Percentiles rank a stretch among this genome's conserved stretches.
These are phyloP conservation scores for Trididemnum clinides DNA, from an alignment of 23 tunicate species.

Conservation along the genomic window DNA sequence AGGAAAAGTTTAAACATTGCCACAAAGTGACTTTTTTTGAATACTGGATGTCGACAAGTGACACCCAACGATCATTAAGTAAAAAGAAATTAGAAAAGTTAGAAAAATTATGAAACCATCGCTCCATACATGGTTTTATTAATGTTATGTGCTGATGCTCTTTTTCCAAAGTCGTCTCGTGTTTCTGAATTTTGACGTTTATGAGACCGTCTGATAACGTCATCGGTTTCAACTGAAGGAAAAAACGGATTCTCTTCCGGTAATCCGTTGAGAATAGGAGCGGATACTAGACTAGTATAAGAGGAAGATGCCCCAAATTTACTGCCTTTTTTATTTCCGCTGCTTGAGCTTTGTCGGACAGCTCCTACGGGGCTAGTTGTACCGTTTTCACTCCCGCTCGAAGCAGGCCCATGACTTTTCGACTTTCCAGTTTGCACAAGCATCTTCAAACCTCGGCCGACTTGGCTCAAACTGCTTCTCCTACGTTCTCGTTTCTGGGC, in stretches of 20 bases:
- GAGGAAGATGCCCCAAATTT: slow-evolving; percentile 44
- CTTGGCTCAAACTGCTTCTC: slow-evolving; percentile 83
- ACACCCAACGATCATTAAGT: too few species aligned
- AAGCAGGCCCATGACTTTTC: slow-evolving; percentile 21
- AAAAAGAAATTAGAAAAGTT: not conserved
- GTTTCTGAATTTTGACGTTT: not conserved
- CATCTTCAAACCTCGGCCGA: slow-evolving; percentile 74
- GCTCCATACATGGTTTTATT: not conserved
- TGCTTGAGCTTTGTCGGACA: slow-evolving; percentile 13
- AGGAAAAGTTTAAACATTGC: not conserved
- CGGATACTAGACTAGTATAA: slow-evolving; percentile 56
- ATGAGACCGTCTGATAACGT: not conserved
- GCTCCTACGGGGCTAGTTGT: slow-evolving; percentile 47
- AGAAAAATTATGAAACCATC: not conserved
- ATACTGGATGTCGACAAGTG: too few species aligned
- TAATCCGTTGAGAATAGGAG: slow-evolving; percentile 55
- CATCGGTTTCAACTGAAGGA: not conserved
- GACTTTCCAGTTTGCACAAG: slow-evolving; percentile 77
- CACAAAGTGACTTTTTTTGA: too few species aligned
- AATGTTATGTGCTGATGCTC: not conserved
- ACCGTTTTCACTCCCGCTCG: slow-evolving; percentile 13
- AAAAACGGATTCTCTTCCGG: slow-evolving; percentile 47
- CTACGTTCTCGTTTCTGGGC: slow-evolving; percentile 71
- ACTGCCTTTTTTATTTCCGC: slow-evolving; percentile 3
- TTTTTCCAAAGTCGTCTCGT: slow-evolving; percentile 5